Percentiles rank a stretch among this genome's conserved stretches.
phyloP scores from a whole-genome alignment of 2,797 vertebrate genomes.

The Distichodus sexfasciatus region DNA sequence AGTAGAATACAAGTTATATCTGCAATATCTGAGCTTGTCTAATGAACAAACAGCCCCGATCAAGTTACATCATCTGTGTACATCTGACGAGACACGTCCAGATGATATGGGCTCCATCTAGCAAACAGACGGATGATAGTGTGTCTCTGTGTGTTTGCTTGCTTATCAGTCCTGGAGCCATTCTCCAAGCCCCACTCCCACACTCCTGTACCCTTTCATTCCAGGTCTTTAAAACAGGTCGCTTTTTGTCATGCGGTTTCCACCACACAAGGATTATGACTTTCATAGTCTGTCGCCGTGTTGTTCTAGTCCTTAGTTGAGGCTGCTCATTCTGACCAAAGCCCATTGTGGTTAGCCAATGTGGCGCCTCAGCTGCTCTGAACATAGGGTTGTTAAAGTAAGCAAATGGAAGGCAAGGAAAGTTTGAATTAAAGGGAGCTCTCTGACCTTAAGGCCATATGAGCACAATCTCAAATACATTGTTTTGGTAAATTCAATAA shows the following conservation, averaged over 20 bases:
- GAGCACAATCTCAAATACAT: no score
- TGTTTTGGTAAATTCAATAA: no score
- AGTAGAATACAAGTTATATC: neutral
- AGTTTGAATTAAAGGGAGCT: neutral
- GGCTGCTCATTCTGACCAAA: neutral
- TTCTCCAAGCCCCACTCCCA: conserved; percentile 47
- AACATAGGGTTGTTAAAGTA: conserved; percentile 14
- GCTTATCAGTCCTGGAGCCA: conserved; percentile 62
- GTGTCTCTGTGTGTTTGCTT: conserved; percentile 46
- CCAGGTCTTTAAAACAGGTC: neutral
- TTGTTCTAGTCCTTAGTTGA: neutral
- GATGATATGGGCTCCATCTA: conserved; percentile 53
- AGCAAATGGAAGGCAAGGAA: neutral
- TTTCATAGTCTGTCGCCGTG: neutral
- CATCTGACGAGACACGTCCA: conserved; percentile 56
- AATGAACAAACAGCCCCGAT: conserved; percentile 27
- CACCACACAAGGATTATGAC: neutral
- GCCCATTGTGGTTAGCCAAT: neutral
- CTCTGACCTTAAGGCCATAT: neutral
- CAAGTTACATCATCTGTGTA: conserved; percentile 50
- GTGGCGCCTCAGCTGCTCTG: neutral
- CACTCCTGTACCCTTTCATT: conserved; percentile 39
- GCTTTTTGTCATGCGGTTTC: neutral
- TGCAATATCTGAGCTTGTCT: conserved; percentile 11
- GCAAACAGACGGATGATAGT: conserved; percentile 36